Base-by-base conservation (phyloP, 23 tunicate species). In the Corella eumyota region DNA sequence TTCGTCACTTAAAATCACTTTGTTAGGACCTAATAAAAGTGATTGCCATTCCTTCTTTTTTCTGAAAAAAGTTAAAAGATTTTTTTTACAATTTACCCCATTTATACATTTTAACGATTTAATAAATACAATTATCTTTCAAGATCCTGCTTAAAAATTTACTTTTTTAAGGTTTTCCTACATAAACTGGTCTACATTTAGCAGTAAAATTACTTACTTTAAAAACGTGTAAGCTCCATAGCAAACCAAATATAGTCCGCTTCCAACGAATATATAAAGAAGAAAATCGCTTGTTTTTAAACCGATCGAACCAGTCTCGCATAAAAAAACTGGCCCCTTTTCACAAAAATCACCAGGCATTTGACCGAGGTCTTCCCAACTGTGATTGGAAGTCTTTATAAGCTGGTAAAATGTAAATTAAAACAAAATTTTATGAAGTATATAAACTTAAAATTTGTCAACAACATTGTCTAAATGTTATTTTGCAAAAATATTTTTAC, bases 41-140 rank as follows among this genome's bases (percentile, higher is more conserved):
- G 75, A 53, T 2, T 55, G 68, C 71, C 74, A 44, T 54, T 78
- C 85, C 35, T 31, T 60, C 62, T 61, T 58, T 47, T 69, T 78
- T 61, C 85, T 78, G 70, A 9, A 54, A 6, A 30, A 40, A 56
- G 37, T 37, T 4, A 36, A 51, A 11, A 51, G 57, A 40, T n/a
- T n/a, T n/a, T 50, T 17, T 17, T 31, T 0, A 15, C 19, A 9
- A 11, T 19, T 30, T 13, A 60, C 23, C 0, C 55, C 30, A 15
- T 15, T 30, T 19, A 35, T 17, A 29, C n/a, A n/a, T n/a, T n/a
- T n/a, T n/a, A n/a, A n/a, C n/a, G n/a, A n/a, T n/a, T n/a, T n/a
- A n/a, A n/a, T n/a, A n/a, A n/a, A n/a, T n/a, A n/a, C n/a, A n/a
- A n/a, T n/a, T n/a, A n/a, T n/a, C n/a, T n/a, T n/a, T n/a, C n/a